phyloP scores from a whole-genome alignment of 2,797 vertebrate genomes.

The Glossophaga mutica region DNA sequence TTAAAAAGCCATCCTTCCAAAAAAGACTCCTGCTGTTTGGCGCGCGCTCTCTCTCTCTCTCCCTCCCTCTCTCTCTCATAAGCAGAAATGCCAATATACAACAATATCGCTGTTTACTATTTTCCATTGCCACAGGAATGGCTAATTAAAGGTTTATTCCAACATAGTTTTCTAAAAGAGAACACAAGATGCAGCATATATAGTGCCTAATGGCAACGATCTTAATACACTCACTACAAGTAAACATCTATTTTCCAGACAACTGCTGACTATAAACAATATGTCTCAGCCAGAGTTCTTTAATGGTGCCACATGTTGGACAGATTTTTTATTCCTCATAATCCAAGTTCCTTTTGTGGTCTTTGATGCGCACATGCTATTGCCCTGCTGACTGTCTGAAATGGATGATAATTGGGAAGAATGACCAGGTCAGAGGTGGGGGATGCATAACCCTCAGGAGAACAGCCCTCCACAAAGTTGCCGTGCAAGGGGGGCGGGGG shows the following conservation, averaged over 20 bases:
- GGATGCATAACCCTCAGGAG: neutral
- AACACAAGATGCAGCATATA: conserved; percentile 35
- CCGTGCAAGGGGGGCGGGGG: rapidly evolving
- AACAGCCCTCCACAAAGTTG: neutral
- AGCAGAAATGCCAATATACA: conserved; percentile 14
- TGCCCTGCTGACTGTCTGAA: neutral
- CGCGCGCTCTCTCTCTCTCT: neutral
- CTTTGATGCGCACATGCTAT: conserved; percentile 53
- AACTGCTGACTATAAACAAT: conserved; percentile 80
- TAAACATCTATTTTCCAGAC: conserved; percentile 79
- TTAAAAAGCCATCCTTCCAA: conserved; percentile 32
- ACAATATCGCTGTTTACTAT: neutral
- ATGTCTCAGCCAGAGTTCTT: conserved; percentile 73
- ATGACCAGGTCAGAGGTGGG: neutral
- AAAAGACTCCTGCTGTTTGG: neutral
- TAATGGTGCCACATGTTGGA: conserved; percentile 75
- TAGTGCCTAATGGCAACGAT: conserved; percentile 77
- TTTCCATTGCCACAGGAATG: neutral
- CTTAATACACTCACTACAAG: conserved; percentile 78
- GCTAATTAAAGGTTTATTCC: conserved; percentile 44
- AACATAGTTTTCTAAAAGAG: neutral
- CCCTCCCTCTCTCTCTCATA: neutral
- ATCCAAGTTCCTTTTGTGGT: conserved; percentile 74
- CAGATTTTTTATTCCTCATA: conserved; percentile 77
- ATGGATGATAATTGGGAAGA: neutral